Base-by-base conservation (phyloP, 35 echinoderm and acorn worm genomes). In the Amphiura filiformis region DNA sequence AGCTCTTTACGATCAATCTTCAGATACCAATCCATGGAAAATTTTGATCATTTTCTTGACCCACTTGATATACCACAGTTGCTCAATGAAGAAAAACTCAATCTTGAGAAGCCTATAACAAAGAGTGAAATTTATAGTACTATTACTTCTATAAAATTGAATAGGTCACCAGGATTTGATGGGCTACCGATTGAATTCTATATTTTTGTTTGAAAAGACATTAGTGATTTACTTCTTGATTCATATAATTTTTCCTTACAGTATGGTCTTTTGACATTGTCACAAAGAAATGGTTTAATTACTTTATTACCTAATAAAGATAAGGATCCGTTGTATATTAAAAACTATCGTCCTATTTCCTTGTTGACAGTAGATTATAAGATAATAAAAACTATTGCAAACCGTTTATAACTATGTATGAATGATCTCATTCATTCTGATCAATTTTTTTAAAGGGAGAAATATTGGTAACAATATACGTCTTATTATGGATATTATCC, bases 271-370 rank as follows among this genome's bases (percentile, higher is more conserved):
- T 33, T 85, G 32, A 65, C 83, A 26, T 39, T 18, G 4, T 85
- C 83, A 38, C 44, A 85, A 35, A 78, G 76, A 56, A 80, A 79
- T 85, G 76, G 86, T 36, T 17, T 77, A 0, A 42, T 87, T 11
- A 11, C 44, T 52, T 20, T 52, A 11, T 20, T 78, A 78, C 34
- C 32, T 39, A 56, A 87, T 13, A 78, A 44, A 42, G 78, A 88
- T 79, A 88, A 88, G 56, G 86, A 88, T 49, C 78, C 40, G 20
- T 39, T 52, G 33, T 52, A 35, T 34, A 80, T 88, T 35, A 42
- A 88, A 37, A 87, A 80, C 80, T 80, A 88, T 38, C 23, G 86
- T 22, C 85, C 85, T 35, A 87, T 87, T 87, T 76, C 85, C 4
- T 23, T 78, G 1, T 40, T 87, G 32, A 87, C 83, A 26, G 56